Percentiles rank a stretch among this genome's conserved stretches.
These are phyloP conservation scores for Martes martes DNA, from an alignment of 2,113 vertebrate genomes.

Conservation along the genomic window DNA sequence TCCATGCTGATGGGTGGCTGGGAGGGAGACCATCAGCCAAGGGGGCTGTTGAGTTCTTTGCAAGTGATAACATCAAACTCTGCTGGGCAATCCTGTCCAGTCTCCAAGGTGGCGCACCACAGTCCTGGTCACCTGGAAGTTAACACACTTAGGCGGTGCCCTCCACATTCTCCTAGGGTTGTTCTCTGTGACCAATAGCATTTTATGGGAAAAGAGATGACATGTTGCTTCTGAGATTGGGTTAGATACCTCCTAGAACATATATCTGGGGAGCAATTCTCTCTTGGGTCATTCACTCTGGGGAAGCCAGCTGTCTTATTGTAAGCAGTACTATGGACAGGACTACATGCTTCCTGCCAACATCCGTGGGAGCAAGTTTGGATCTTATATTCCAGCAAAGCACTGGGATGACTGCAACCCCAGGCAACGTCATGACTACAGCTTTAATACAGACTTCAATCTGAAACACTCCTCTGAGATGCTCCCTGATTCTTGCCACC, in stretches of 20 bases:
- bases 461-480: background rate
- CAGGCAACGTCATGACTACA: accelerated
- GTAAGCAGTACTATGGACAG: accelerated
- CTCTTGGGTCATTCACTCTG: background rate
- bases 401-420: accelerated
- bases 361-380: background rate
- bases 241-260: background rate
- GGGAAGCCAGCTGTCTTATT: background rate
- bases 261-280: background rate
- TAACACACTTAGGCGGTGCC: accelerated
- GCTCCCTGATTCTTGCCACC: background rate
- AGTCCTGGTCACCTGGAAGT: no score
- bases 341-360: background rate
- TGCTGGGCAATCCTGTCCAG: background rate
- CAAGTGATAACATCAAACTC: background rate
- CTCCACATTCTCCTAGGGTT: background rate
- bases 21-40: background rate
- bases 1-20: no score
- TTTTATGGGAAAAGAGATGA: background rate
- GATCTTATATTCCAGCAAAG: background rate
- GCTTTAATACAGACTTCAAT: background rate
- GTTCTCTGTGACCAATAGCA: background rate
- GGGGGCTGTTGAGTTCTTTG: background rate
- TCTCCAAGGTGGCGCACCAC: background rate
- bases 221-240: background rate